Conservation (phyloP, 2,113 vertebrate genomes). For the Platanista minor region DNA sequence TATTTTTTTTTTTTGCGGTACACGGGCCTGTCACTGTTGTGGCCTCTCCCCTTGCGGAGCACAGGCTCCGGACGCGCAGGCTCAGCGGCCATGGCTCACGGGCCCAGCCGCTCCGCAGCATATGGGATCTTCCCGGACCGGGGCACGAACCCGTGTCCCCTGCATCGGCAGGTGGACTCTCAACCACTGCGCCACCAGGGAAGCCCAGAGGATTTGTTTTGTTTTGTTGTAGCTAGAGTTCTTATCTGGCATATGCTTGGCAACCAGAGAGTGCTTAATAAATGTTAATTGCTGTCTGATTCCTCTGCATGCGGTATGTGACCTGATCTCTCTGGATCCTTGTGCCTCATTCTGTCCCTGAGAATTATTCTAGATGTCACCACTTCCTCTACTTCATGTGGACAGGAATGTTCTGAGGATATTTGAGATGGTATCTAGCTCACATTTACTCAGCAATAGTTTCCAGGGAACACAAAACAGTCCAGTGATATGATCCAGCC, state of each 20-base stretch:
- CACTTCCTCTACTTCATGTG: background rate
- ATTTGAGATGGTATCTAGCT: constrained; percentile 39
- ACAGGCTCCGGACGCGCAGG: too few species aligned
- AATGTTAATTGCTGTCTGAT: constrained; percentile 7
- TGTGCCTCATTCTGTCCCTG: background rate
- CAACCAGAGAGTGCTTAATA: background rate
- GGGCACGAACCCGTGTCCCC: too few species aligned
- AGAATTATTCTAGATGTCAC: background rate
- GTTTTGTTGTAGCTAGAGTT: background rate
- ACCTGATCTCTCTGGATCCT: constrained; percentile 35
- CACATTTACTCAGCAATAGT: background rate
- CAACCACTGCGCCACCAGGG: too few species aligned
- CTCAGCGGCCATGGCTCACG: too few species aligned
- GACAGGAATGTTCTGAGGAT: constrained; percentile 16
- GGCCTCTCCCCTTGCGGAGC: too few species aligned
- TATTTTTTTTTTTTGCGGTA: too few species aligned
- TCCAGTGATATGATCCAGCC: constrained; percentile 39
- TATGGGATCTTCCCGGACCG: too few species aligned
- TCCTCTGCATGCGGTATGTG: background rate
- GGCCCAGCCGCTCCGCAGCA: too few species aligned
- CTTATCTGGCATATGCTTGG: background rate
- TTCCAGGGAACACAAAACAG: constrained; percentile 48
- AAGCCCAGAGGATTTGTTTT: background rate
- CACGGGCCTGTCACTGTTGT: too few species aligned
- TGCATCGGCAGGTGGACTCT: too few species aligned